phyloP scores from a whole-genome alignment of 2,113 vertebrate genomes.

The Pica pica region DNA sequence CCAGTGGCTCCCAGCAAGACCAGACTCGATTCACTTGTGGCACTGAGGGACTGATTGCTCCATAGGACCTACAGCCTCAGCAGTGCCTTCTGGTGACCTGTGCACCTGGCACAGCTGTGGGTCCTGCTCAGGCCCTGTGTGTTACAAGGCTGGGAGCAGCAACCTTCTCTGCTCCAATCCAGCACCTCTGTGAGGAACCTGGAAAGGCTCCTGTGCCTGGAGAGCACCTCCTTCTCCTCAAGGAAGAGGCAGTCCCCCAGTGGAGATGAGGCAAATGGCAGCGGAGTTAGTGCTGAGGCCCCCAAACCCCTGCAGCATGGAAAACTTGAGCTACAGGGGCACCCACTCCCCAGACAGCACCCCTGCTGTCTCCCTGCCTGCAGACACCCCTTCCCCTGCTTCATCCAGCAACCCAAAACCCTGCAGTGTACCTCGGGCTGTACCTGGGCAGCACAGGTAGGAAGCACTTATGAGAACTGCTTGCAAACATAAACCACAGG shows the following conservation, averaged over 20 bases:
- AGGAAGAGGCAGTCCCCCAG: not conserved
- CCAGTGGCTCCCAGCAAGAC: not conserved
- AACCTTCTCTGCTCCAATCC: not conserved
- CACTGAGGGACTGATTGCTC: not conserved
- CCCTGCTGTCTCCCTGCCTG: accelerated
- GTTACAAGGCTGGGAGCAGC: not conserved
- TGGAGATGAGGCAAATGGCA: not conserved
- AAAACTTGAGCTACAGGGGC: not conserved
- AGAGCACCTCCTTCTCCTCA: not conserved
- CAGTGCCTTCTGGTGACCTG: not conserved
- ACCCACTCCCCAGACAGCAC: not conserved
- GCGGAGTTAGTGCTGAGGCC: not conserved
- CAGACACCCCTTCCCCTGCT: not conserved
- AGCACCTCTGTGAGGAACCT: not conserved
- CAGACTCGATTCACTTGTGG: too few relatives aligned
- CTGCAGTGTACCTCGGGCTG: not conserved
- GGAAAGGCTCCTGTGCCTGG: not conserved
- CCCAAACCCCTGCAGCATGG: not conserved
- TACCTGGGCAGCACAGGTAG: accelerated
- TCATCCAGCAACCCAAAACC: not conserved
- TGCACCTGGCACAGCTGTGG: not conserved
- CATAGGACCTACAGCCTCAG: not conserved
- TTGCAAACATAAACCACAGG: not conserved
- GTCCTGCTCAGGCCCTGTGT: not conserved
- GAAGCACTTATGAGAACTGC: not conserved